Evolutionary conservation across 2,888 invertebrate genomes (phyloP).

Genomic region (Homarus gammarus): DNA sequence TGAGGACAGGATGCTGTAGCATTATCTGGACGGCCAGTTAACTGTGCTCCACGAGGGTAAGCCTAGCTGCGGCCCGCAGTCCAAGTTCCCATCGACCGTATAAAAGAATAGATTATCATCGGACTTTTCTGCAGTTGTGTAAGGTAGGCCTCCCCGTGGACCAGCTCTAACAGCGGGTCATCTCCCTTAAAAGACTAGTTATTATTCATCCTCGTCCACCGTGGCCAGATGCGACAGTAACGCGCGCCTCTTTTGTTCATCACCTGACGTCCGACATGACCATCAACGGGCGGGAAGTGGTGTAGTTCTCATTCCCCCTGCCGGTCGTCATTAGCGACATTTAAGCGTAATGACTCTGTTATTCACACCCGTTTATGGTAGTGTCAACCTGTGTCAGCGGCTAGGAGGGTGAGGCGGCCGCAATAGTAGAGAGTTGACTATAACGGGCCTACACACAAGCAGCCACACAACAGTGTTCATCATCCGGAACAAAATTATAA

Average conservation of each 20-base stretch:
- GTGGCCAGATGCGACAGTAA: constrained; percentile 41
- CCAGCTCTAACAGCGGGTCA: constrained; percentile 36
- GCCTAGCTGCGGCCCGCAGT: constrained; percentile 30
- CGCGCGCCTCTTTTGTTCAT: constrained; percentile 47
- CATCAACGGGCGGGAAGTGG: constrained; percentile 50
- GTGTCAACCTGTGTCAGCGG: no score
- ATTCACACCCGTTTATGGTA: constrained; percentile 53
- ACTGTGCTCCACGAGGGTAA: not conserved
- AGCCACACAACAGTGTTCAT: no score
- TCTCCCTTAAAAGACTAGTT: constrained; percentile 20
- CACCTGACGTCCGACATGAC: constrained; percentile 30
- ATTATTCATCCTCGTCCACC: constrained; percentile 33
- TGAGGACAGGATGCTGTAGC: no score
- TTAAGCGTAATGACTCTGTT: constrained; percentile 54
- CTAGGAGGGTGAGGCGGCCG: no score
- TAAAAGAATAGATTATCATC: not conserved
- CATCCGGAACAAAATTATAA: no score
- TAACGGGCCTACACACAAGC: no score
- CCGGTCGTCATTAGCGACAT: constrained; percentile 52
- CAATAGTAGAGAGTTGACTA: no score
- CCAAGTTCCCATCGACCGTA: constrained; percentile 20
- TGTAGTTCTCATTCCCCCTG: constrained; percentile 42
- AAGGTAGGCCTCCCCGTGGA: constrained; percentile 2
- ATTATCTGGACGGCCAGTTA: no score
- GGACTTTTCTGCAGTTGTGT: constrained; percentile 17